Percentiles rank a stretch among this genome's conserved stretches.
phyloP scores from a whole-genome alignment of 2,888 invertebrate species.

The Eucriotettix oculatus region DNA sequence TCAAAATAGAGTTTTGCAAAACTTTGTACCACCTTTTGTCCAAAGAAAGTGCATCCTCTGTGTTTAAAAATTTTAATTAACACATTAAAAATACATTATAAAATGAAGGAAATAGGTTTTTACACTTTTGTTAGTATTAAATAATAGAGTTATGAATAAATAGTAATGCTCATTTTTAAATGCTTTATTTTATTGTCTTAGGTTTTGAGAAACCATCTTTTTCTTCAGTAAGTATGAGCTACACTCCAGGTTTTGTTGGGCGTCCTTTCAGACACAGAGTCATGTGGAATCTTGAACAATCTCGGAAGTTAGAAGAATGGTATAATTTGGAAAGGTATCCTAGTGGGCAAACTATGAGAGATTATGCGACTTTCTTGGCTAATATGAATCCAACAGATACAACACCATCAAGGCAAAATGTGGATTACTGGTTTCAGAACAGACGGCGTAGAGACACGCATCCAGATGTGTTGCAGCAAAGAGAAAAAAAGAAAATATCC shows the following conservation, averaged over 20 bases:
- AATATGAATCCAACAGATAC: constrained; percentile 2
- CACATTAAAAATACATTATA: too few species aligned
- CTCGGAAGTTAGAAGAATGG: constrained; percentile 9
- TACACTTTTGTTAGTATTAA: too few species aligned
- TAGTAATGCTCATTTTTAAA: too few species aligned
- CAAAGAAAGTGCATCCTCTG: too few species aligned
- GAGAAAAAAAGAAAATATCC: constrained; percentile 11
- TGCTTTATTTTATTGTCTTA: too few species aligned
- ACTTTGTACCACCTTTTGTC: too few species aligned
- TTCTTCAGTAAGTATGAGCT: too few species aligned
- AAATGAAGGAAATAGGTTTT: too few species aligned
- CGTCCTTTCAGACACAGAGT: constrained; percentile 9
- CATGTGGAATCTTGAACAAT: constrained; percentile 9
- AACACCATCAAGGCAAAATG: constrained; percentile 10
- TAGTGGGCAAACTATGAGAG: constrained; percentile 7
- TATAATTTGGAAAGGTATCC: constrained; percentile 10
- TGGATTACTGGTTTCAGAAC: constrained; percentile 13
- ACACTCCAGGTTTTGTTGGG: neutral
- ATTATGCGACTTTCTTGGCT: constrained; percentile 8
- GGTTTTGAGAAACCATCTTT: too few species aligned
- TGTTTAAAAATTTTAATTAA: too few species aligned
- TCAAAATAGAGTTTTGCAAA: too few species aligned
- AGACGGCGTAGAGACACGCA: constrained; percentile 9
- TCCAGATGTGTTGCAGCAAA: constrained; percentile 10
- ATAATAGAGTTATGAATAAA: too few species aligned